Evolutionary conservation across 2,113 vertebrate species (phyloP).

Genomic region (Equus przewalskii): DNA sequence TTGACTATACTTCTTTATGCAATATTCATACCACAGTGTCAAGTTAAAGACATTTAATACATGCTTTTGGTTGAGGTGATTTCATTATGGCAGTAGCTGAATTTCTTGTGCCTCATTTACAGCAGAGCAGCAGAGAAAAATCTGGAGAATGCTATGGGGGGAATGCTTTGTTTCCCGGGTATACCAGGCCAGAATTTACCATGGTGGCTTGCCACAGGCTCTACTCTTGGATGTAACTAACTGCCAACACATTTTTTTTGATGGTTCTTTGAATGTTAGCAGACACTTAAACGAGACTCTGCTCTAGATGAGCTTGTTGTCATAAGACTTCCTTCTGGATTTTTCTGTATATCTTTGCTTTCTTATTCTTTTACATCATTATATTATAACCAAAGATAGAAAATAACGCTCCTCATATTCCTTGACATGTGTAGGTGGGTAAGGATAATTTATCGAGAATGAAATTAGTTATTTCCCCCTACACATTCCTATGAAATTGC

Average conservation of each 20-base stretch:
- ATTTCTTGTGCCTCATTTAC: neutral
- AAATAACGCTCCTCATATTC: neutral
- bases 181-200: conserved; percentile 12
- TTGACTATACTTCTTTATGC: neutral
- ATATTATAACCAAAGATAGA: neutral
- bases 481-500: neutral
- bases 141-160: neutral
- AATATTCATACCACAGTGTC: neutral
- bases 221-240: neutral
- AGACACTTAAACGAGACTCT: neutral
- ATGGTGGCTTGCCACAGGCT: neutral
- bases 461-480: neutral
- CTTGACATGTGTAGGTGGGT: neutral
- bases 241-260: neutral
- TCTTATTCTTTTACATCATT: conserved; percentile 35
- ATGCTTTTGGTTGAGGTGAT: conserved; percentile 14
- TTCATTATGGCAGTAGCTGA: neutral
- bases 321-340: neutral
- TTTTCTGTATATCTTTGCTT: neutral
- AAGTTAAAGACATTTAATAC: conserved; percentile 20
- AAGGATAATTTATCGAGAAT: conserved; percentile 25
- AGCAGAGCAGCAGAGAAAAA: neutral
- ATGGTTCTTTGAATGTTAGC: neutral
- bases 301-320: conserved; percentile 3
- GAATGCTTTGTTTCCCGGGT: neutral